Evolutionary conservation across 2,797 vertebrate species (phyloP).

Genomic region (Chiloscyllium punctatum): DNA sequence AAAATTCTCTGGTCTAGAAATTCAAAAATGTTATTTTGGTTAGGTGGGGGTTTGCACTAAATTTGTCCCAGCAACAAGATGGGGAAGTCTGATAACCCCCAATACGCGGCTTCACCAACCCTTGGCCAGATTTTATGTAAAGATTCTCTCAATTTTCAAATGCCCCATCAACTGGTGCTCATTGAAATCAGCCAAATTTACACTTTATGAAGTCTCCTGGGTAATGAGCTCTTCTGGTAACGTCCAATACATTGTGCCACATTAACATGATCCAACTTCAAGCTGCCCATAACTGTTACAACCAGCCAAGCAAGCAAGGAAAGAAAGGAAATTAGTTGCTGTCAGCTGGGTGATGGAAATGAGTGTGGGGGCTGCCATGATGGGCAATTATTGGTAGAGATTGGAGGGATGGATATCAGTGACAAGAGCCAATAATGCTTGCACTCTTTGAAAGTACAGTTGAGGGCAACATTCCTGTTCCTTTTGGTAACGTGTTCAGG

Average conservation of each 20-base stretch:
- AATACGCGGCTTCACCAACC: not conserved
- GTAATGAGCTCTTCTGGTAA: no score
- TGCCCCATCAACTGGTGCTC: no score
- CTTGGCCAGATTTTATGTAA: no score
- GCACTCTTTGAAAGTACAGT: not conserved
- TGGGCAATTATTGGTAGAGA: not conserved
- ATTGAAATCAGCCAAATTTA: no score
- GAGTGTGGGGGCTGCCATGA: no score
- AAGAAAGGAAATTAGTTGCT: not conserved
- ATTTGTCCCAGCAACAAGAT: not conserved
- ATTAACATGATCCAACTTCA: no score
- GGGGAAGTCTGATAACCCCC: not conserved
- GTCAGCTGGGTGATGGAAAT: not conserved
- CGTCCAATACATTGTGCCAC: no score
- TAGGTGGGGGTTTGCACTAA: not conserved
- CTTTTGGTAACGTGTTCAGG: not conserved
- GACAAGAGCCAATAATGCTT: not conserved
- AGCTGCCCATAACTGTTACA: no score
- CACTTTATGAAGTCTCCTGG: no score
- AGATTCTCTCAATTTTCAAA: no score
- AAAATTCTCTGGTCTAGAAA: not conserved
- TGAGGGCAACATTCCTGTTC: not conserved
- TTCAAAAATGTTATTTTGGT: not conserved
- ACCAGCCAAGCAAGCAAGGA: no score
- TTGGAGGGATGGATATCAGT: not conserved